Evolutionary conservation across 2,113 vertebrate genomes (phyloP), one percentile per base, ranked within the genome.

Genomic region (Microtus oregoni): DNA sequence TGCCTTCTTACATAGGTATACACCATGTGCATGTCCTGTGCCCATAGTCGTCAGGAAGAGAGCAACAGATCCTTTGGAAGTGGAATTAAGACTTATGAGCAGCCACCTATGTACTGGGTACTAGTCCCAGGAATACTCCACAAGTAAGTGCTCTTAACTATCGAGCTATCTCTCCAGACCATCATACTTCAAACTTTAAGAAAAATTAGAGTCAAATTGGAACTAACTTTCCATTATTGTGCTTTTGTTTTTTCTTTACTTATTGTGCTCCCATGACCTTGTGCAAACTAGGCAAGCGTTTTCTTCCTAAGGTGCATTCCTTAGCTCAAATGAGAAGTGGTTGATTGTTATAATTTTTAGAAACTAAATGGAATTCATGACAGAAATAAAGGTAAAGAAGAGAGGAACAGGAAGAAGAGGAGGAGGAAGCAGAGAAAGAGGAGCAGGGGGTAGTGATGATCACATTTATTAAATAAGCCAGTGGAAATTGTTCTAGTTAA

Each of bases 161-260:
- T 2, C 19, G 1, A 52, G 17, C 47, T 15, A 9, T 52, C 15
- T 32, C 30, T 10, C 12, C 3, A 77, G 12, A 2, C 26, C 3
- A 2, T 30, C 26, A 17, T 30, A 44, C 44, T 20, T 50, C 8
- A 32, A 93, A 41, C 65, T n/a, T 44, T 58, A 55, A 19, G 5
- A 3, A 6, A 41, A 78, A 19, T 30, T 52, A 7, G 5, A 7
- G 5, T 19, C 5, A 83, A 55, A 5, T 35, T 94, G 13, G 10
- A 94, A 92, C 0, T 12, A 75, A 10, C 0, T 30, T 85, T 81
- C 26, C 20, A 26, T 83, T 12, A 26, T 79, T 41, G 41, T 63
- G 6, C 41, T 65, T 85, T 63, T 3, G 3, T 5, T 44, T 67
- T 65, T 17, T 1, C 50, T 50, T 50, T 50, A 50, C 4, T 44